phyloP scores from a whole-genome alignment of 2,797 vertebrate species.

The Notamacropus eugenii region DNA sequence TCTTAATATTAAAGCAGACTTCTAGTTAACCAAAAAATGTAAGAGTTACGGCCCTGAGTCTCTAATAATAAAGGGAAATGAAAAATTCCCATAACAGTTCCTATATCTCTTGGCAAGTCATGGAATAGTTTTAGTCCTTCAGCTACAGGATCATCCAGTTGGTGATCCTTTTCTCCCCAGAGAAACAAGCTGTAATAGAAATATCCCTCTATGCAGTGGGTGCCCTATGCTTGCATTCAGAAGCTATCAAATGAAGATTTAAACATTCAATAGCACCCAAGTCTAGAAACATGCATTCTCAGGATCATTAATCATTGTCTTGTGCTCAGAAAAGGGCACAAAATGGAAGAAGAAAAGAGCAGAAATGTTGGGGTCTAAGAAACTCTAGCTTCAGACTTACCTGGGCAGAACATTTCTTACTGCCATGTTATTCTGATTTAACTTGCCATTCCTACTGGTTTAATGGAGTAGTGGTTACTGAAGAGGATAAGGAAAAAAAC shows the following conservation, averaged over 20 bases:
- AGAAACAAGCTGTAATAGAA: not conserved
- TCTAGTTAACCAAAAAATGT: not conserved
- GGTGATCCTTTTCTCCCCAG: not conserved
- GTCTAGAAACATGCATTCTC: not conserved
- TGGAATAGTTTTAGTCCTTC: not conserved
- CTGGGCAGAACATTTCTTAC: not conserved
- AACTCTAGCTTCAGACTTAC: not conserved
- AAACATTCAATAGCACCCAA: not conserved
- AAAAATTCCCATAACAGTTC: not conserved
- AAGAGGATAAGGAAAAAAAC: not conserved
- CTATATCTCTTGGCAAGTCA: not conserved
- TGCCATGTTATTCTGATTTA: not conserved
- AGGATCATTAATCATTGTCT: not conserved
- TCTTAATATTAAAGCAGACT: not conserved
- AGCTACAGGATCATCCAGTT: not conserved
- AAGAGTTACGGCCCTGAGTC: not conserved
- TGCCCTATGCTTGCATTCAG: not conserved
- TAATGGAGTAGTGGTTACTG: not conserved
- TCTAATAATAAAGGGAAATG: not conserved
- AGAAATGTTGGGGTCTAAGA: not conserved
- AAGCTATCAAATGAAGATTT: not conserved
- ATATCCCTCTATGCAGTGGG: not conserved
- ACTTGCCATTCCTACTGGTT: not conserved
- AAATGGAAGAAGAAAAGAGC: not conserved
- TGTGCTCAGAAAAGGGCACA: not conserved